These are phyloP conservation scores for Parotocinclus haroldoi DNA, from an alignment of 2,797 vertebrate genomes.

Conservation along the genomic window DNA sequence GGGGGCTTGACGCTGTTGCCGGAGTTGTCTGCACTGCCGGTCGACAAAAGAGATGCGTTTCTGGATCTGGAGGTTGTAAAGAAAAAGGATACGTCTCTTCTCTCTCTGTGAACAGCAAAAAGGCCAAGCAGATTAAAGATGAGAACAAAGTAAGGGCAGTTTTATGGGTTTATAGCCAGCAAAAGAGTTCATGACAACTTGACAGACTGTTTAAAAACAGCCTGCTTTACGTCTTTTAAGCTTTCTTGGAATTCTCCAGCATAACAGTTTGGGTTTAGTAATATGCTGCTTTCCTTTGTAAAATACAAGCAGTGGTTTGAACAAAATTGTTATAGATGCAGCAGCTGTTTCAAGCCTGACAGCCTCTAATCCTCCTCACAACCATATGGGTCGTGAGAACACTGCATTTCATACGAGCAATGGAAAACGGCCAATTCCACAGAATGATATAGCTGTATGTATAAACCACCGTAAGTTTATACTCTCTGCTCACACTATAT, in stretches of 20 bases:
- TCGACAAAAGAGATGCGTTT: slow-evolving; percentile 56
- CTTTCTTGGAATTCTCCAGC: too few relatives aligned
- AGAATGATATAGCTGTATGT: not conserved
- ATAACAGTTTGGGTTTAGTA: too few relatives aligned
- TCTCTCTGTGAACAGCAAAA: slow-evolving; percentile 68
- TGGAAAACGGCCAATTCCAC: slow-evolving; percentile 27
- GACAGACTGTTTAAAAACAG: too few relatives aligned
- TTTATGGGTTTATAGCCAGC: too few relatives aligned
- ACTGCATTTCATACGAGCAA: slow-evolving; percentile 40
- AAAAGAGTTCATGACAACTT: too few relatives aligned
- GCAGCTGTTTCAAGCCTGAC: slow-evolving; percentile 39
- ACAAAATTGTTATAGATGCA: slow-evolving; percentile 28
- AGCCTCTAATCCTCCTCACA: slow-evolving; percentile 33
- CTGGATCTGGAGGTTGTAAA: slow-evolving; percentile 80
- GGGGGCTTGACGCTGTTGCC: slow-evolving; percentile 27
- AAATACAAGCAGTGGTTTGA: slow-evolving; percentile 8
- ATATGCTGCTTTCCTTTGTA: not conserved
- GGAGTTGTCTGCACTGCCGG: slow-evolving; percentile 51
- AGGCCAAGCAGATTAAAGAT: not conserved
- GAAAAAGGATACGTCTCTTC: slow-evolving; percentile 74
- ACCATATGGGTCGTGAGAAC: slow-evolving; percentile 7
- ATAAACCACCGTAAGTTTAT: too few relatives aligned
- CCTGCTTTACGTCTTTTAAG: too few relatives aligned
- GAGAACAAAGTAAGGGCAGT: too few relatives aligned
- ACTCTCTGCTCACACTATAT: too few relatives aligned